Conservation (phyloP, 2,797 vertebrate species). For the Artibeus jamaicensis region DNA sequence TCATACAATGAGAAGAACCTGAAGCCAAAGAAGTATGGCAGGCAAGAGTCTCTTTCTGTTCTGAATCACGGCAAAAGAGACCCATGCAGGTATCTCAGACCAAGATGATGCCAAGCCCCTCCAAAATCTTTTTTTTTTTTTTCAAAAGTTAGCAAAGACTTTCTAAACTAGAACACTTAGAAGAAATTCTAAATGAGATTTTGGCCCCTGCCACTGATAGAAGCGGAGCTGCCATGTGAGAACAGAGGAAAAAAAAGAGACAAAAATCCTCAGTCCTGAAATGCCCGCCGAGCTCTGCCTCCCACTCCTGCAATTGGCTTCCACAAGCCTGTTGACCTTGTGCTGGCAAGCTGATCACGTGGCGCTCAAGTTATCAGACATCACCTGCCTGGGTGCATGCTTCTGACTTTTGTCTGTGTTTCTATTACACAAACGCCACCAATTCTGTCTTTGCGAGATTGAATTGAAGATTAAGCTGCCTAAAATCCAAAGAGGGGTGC, state of each 20-base stretch:
- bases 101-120: neutral
- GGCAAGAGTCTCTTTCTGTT: neutral
- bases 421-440: slow-evolving; percentile 80
- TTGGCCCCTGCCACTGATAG: slow-evolving; percentile 53
- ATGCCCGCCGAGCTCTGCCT: neutral
- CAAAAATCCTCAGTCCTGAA: neutral
- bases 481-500: slow-evolving; percentile 27
- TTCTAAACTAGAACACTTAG: slow-evolving; percentile 25
- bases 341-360: slow-evolving; percentile 55
- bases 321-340: slow-evolving; percentile 48
- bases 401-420: slow-evolving; percentile 77
- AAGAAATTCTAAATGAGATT: slow-evolving; percentile 65
- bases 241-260: neutral
- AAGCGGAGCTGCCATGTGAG: slow-evolving; percentile 35
- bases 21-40: neutral
- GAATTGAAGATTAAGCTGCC: slow-evolving; percentile 66
- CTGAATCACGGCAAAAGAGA: neutral
- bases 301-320: slow-evolving; percentile 16
- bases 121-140: slow-evolving; percentile 28
- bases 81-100: neutral
- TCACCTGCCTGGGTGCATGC: slow-evolving; percentile 67
- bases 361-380: slow-evolving; percentile 74
- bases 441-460: slow-evolving; percentile 72
- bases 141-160: slow-evolving; percentile 54
- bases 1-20: neutral